A percentile compares a stretch with the other conserved stretches of the same genome.
Evolutionary conservation across 2,797 vertebrate genomes (phyloP).

Genomic region (Syngnathus acus): DNA sequence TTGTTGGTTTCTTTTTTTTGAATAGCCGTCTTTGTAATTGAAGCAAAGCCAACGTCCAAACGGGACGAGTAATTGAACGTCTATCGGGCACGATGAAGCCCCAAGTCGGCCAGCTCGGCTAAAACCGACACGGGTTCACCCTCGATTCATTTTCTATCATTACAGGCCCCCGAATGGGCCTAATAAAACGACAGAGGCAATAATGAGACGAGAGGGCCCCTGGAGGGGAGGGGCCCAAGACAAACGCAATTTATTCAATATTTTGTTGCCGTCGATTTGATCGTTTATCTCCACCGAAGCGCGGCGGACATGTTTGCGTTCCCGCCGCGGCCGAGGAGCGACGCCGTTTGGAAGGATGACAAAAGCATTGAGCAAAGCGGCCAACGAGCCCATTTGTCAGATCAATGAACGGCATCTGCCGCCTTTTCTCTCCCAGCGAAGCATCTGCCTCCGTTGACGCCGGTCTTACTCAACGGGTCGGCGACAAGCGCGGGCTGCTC

Average conservation of each 20-base stretch:
- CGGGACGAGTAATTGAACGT: constrained; percentile 49
- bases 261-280: no score
- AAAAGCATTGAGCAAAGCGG: no score
- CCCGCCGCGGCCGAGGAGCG: no score
- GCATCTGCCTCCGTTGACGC: constrained; percentile 25
- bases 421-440: constrained; percentile 8
- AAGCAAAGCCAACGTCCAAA: constrained; percentile 14
- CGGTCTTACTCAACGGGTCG: constrained; percentile 52
- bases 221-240: constrained; percentile 34
- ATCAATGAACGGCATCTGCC: constrained; percentile 21
- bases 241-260: no score
- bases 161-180: constrained; percentile 69
- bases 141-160: constrained; percentile 72
- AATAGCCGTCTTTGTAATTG: no score
- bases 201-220: constrained; percentile 65
- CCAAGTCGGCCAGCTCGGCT: constrained; percentile 49
- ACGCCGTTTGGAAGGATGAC: no score
- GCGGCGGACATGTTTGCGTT: no score
- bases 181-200: constrained; percentile 74
- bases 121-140: constrained; percentile 69
- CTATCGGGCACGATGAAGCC: constrained; percentile 46
- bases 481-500: constrained; percentile 23
- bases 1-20: no score
- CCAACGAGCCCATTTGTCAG: no score
- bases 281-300: no score